Percentiles rank a stretch among this genome's conserved stretches.
Conservation (phyloP, 2,113 vertebrate species). For the Anguilla rostrata region DNA sequence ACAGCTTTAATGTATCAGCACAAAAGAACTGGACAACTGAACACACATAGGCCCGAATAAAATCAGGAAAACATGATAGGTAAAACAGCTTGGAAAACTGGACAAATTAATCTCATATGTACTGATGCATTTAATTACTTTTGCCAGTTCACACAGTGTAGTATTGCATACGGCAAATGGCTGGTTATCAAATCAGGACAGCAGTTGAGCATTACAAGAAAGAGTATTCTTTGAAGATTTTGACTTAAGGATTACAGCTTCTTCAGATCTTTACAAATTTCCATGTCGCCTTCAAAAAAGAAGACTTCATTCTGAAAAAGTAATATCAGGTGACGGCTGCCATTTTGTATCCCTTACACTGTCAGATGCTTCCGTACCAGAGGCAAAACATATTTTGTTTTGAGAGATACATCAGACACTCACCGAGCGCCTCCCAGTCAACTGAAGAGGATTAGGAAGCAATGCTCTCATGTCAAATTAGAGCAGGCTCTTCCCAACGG, state of each 20-base stretch:
- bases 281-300: not conserved
- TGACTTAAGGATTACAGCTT: not conserved
- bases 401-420: not conserved
- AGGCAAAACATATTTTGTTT: not conserved
- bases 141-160: not conserved
- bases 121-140: not conserved
- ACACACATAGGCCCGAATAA: not conserved
- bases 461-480: conserved; percentile 8
- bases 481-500: not conserved
- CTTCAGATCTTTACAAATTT: not conserved
- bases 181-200: not conserved
- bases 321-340: not conserved
- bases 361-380: not conserved
- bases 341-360: not conserved
- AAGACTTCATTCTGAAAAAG: not conserved
- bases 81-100: not conserved
- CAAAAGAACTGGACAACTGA: not conserved
- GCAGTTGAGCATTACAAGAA: not conserved
- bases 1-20: not conserved
- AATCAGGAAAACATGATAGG: not conserved
- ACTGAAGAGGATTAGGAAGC: not conserved
- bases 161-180: not conserved
- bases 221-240: not conserved
- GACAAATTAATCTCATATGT: not conserved
- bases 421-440: conserved; percentile 1